Evolutionary conservation across 2,888 invertebrate species (phyloP).

Genomic region (Cryptus viduatorius): DNA sequence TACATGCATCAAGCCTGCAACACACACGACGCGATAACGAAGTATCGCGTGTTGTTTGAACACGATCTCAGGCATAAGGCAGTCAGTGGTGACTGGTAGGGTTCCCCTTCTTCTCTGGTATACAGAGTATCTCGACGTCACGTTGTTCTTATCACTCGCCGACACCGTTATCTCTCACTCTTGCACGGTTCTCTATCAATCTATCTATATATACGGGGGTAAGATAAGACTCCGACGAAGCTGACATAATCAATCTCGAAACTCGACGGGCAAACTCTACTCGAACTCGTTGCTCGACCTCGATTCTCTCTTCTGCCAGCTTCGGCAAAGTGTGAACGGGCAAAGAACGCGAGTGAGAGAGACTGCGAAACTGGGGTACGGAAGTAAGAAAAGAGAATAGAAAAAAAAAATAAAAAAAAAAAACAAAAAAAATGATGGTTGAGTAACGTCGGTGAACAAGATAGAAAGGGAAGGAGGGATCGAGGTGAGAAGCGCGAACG

Average conservation of each 20-base stretch:
- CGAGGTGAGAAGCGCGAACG: constrained; percentile 26
- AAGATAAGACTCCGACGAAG: constrained; percentile 65
- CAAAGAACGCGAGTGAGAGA: constrained; percentile 40
- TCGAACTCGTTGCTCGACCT: constrained; percentile 61
- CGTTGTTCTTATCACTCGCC: constrained; percentile 66
- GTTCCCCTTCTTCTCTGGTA: constrained; percentile 8
- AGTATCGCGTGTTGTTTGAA: constrained; percentile 16
- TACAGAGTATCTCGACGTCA: constrained; percentile 49
- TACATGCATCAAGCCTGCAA: background rate
- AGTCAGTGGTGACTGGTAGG: background rate
- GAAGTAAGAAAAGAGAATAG: constrained; percentile 33
- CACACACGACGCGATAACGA: background rate
- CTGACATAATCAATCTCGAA: constrained; percentile 68
- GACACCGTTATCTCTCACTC: constrained; percentile 62
- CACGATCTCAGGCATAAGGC: constrained; percentile 1
- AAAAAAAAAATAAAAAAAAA: constrained; percentile 16
- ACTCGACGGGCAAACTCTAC: constrained; percentile 60
- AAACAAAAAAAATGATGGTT: constrained; percentile 42
- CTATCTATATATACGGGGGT: constrained; percentile 30
- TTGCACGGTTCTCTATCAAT: constrained; percentile 47
- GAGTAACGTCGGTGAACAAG: constrained; percentile 23
- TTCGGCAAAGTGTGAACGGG: constrained; percentile 22
- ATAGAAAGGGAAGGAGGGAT: constrained; percentile 34
- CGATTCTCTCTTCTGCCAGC: constrained; percentile 49
- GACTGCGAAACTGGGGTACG: constrained; percentile 33